Conservation (phyloP, 2,113 vertebrate genomes). For the Cavia porcellus region DNA sequence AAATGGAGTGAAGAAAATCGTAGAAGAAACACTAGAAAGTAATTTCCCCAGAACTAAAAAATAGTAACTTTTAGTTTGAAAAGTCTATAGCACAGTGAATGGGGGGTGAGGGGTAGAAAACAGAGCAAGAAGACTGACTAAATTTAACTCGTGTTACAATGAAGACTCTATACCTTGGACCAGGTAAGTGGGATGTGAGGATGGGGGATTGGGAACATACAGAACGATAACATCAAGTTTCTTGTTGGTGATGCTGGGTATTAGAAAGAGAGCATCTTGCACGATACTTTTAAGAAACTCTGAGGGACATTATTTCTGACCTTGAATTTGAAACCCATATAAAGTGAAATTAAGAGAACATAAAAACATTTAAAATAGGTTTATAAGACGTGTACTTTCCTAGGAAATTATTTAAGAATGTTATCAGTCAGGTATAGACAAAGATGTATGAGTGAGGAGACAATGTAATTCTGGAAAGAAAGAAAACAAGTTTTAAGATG, state of each 20-base stretch:
- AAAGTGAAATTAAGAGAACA: not conserved
- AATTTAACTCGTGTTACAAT: not conserved
- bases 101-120: not conserved
- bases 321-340: not conserved
- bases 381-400: not conserved
- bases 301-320: not conserved
- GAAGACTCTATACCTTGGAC: not conserved
- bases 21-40: not conserved
- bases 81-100: not conserved
- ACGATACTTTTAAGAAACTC: not conserved
- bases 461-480: not conserved
- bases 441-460: not conserved
- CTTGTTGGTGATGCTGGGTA: not conserved
- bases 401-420: conserved; percentile 12
- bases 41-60: not conserved
- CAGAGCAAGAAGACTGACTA: not conserved
- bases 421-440: not conserved
- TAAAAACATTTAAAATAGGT: not conserved
- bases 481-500: not conserved
- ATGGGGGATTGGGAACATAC: not conserved
- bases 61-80: not conserved
- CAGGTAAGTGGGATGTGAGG: not conserved
- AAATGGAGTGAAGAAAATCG: not conserved
- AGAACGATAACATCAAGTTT: not conserved
- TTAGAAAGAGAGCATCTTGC: not conserved